These are phyloP conservation scores for Turnix velox DNA, from an alignment of 2,113 vertebrate genomes.

Conservation along the genomic window DNA sequence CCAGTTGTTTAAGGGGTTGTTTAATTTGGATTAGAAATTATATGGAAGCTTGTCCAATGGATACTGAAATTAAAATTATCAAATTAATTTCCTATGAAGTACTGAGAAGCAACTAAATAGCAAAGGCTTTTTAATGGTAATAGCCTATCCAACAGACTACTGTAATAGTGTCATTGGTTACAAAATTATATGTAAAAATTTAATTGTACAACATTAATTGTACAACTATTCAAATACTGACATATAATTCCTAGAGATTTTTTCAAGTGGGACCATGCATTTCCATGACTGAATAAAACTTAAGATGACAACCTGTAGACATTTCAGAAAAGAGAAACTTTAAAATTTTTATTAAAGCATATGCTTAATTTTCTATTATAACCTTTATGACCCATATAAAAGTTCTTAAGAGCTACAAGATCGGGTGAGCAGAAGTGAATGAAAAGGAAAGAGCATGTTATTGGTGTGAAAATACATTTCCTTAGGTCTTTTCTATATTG, in stretches of 20 bases:
- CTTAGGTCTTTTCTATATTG: neutral
- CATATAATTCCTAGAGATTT: neutral
- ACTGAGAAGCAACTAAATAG: neutral
- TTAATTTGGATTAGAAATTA: neutral
- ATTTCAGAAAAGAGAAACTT: neutral
- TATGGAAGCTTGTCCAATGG: neutral
- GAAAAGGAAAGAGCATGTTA: neutral
- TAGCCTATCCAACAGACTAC: neutral
- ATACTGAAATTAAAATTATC: neutral
- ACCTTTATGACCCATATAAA: neutral
- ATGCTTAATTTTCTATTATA: neutral
- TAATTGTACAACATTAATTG: neutral
- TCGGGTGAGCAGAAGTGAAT: neutral
- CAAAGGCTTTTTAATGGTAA: neutral
- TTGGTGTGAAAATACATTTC: neutral
- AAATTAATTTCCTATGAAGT: neutral
- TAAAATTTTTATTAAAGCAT: neutral
- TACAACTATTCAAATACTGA: neutral
- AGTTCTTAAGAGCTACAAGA: neutral
- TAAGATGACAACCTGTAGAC: neutral
- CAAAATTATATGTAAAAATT: neutral
- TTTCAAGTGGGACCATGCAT: neutral
- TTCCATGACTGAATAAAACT: neutral
- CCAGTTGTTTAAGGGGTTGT: neutral
- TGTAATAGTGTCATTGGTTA: neutral